These are phyloP conservation scores for Phengaris arion DNA, from an alignment of 2,888 invertebrate species.

Conservation along the genomic window DNA sequence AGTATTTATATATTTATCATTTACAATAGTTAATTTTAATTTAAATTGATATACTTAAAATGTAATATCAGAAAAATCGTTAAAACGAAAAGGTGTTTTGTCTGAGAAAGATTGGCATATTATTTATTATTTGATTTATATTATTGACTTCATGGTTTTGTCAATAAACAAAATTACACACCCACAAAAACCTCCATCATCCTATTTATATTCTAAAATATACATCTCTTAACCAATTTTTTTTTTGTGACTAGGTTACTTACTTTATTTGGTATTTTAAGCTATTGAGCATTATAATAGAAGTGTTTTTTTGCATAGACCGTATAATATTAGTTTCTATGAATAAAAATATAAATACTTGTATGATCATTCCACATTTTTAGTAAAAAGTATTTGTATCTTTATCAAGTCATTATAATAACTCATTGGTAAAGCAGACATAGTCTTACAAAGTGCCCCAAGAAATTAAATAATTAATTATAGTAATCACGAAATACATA, in stretches of 20 bases:
- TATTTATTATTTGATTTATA: neutral
- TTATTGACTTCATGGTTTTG: neutral
- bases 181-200: no score
- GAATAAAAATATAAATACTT: conserved; percentile 19
- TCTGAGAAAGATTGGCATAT: neutral
- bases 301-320: neutral
- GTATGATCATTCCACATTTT: conserved; percentile 18
- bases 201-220: no score
- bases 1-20: conserved; percentile 15
- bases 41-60: neutral
- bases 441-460: neutral
- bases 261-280: neutral
- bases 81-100: no score
- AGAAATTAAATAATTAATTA: neutral
- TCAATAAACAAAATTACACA: neutral
- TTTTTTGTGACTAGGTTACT: neutral
- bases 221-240: no score
- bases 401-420: neutral
- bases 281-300: neutral
- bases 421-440: neutral
- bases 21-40: neutral
- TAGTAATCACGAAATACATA: neutral
- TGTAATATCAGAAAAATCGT: no score
- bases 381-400: conserved; percentile 18
- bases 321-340: neutral